A percentile compares a stretch with the other conserved stretches of the same genome.
Conservation (phyloP, 2,888 invertebrate species). For the Acanthococcus lagerstroemiae region DNA sequence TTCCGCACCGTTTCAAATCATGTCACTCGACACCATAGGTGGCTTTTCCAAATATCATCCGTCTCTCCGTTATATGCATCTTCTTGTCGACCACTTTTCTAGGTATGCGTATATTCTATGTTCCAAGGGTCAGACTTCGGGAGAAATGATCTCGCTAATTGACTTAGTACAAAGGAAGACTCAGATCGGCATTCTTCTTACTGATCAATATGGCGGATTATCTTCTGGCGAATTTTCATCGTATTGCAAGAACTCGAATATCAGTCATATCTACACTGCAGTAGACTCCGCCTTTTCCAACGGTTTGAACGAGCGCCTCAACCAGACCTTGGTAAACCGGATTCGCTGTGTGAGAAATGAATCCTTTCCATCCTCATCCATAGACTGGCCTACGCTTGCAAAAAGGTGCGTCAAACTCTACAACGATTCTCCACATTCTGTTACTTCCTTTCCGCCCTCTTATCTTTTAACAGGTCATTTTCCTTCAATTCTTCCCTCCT, state of each 20-base stretch:
- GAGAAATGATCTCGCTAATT: not conserved
- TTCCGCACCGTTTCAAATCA: slow-evolving; percentile 37
- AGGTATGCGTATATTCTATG: slow-evolving; percentile 37
- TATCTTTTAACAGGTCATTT: not conserved
- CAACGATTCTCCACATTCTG: not conserved
- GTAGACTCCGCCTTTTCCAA: not conserved
- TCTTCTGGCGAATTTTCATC: not conserved
- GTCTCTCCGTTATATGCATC: slow-evolving; percentile 38
- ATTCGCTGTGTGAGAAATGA: not conserved
- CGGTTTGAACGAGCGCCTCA: not conserved
- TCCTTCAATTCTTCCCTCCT: not conserved
- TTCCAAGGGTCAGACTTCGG: slow-evolving; percentile 36
- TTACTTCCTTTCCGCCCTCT: not conserved
- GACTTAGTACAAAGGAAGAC: not conserved
- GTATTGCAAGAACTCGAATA: not conserved
- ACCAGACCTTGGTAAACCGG: not conserved
- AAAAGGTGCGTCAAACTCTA: not conserved
- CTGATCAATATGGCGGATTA: not conserved
- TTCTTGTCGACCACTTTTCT: slow-evolving; percentile 37
- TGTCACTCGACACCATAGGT: slow-evolving; percentile 39
- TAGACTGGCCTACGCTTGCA: not conserved
- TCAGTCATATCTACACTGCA: not conserved
- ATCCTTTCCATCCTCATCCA: not conserved
- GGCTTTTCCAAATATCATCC: slow-evolving; percentile 37
- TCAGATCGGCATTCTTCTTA: not conserved